Percentiles rank a stretch among this genome's conserved stretches.
phyloP scores from a whole-genome alignment of 2,113 vertebrate genomes.

The Uria lomvia region DNA sequence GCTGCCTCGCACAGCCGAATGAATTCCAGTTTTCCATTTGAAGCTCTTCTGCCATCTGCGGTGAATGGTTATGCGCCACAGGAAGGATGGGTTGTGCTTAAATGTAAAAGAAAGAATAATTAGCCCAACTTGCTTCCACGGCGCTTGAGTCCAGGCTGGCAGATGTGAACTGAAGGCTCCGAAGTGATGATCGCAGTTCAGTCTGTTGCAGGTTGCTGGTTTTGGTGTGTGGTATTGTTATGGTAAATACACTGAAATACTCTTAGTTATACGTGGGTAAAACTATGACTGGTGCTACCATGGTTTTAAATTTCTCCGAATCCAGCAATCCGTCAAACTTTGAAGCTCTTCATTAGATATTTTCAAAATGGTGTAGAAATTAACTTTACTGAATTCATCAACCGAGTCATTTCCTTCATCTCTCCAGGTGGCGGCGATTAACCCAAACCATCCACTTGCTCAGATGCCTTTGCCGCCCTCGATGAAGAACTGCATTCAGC shows the following conservation, averaged over 20 bases:
- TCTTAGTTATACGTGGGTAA: background rate
- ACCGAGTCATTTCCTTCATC: background rate
- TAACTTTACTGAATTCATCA: background rate
- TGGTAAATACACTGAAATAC: background rate
- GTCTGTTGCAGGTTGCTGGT: background rate
- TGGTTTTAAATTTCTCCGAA: background rate
- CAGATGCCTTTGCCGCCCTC: constrained; percentile 97
- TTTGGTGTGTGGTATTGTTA: background rate
- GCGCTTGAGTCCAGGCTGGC: background rate
- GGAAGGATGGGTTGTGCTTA: background rate
- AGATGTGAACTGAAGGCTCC: background rate
- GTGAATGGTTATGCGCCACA: background rate
- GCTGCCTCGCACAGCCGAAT: background rate
- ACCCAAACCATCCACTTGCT: constrained; percentile 94
- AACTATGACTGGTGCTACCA: background rate
- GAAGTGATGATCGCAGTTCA: background rate
- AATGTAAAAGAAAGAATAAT: background rate
- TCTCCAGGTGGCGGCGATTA: constrained; percentile 92
- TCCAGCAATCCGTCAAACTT: background rate
- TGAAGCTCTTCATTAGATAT: background rate
- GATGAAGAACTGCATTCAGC: constrained; percentile 99
- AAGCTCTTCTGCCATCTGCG: background rate
- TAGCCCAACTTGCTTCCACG: background rate
- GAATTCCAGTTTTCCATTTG: background rate
- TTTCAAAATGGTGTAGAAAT: background rate